phyloP scores from a whole-genome alignment of 2,113 vertebrate genomes.

The Megaptera novaeangliae region DNA sequence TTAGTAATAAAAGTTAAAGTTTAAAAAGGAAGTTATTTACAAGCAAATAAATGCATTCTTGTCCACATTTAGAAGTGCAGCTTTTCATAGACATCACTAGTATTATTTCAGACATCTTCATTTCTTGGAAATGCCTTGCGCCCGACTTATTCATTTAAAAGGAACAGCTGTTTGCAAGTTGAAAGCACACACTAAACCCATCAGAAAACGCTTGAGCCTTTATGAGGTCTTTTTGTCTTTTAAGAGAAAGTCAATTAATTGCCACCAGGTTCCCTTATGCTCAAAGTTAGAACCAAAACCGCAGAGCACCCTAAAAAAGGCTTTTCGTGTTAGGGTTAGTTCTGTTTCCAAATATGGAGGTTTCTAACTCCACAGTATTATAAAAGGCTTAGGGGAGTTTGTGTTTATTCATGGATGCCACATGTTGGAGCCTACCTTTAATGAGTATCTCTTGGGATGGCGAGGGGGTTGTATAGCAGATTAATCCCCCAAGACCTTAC shows the following conservation, averaged over 20 bases:
- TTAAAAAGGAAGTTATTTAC: constrained; percentile 12
- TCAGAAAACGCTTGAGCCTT: not conserved
- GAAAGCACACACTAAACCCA: not conserved
- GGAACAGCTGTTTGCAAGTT: not conserved
- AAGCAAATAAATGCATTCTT: constrained; percentile 8
- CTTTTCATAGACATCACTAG: not conserved
- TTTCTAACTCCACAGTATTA: not conserved
- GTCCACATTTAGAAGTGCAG: not conserved
- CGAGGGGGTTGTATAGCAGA: not conserved
- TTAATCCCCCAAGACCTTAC: not conserved
- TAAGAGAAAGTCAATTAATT: not conserved
- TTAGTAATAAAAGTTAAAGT: constrained; percentile 29
- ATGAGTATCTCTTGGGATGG: not conserved
- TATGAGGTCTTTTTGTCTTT: not conserved
- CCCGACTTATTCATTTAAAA: not conserved
- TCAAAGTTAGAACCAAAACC: not conserved
- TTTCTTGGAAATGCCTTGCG: constrained; percentile 25
- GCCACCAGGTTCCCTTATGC: not conserved
- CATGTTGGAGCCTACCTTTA: not conserved
- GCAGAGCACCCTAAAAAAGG: not conserved
- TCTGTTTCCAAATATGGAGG: not conserved
- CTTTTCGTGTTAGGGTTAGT: not conserved
- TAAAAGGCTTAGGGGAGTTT: not conserved
- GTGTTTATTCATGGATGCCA: not conserved
- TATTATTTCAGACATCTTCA: constrained; percentile 33